Base-by-base conservation (phyloP, 2,113 vertebrate genomes). In the Ursus arctos region DNA sequence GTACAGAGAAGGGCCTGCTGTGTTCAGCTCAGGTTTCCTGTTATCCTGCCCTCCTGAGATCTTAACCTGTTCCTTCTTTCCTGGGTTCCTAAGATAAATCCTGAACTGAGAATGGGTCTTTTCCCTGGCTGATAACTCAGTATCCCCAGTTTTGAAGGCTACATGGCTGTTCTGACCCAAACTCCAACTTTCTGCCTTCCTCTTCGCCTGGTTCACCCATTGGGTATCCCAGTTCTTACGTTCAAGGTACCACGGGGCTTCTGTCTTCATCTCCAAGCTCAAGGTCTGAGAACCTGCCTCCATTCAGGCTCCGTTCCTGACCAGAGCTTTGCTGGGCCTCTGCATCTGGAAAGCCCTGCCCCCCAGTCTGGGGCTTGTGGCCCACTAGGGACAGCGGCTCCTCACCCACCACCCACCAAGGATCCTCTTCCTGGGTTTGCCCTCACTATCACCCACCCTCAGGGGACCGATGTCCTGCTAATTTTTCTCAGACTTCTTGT, bases 1-100 rank as follows among this genome's bases (percentile, higher is more conserved):
- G 15, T 13, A 14, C 67, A 84, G 15, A 69, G 47, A 76, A 2
- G 12, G 31, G 43, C 21, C 72, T 36, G 6, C 7, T 18, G 67
- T n/a, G 3, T 15, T 31, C 51, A 31, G 31, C 6, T 6, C 49
- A 21, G 10, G 47, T 47, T 43, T 18, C 6, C 12, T 10, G 0
- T 55, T 21, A 16, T 4, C 26, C 55, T 3, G 5, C 31, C 19
- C 16, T 80, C 31, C 6, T 16, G 1, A 12, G 6, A 1, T 0
- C 19, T 26, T 22, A 6, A 53, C 53, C 12, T 51, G 21, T 11
- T 24, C 15, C 4, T 79, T 88, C 69, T 26, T 63, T 47, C 28
- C 85, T 47, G 16, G 15, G 6, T 53, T 85, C 82, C 57, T 18
- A 77, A n/a, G 36, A 79, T 40, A 67, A 67, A 51, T 65, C 26